These are phyloP conservation scores for Parasteatoda tepidariorum DNA, from an alignment of 1,140 invertebrate species.

Conservation along the genomic window DNA sequence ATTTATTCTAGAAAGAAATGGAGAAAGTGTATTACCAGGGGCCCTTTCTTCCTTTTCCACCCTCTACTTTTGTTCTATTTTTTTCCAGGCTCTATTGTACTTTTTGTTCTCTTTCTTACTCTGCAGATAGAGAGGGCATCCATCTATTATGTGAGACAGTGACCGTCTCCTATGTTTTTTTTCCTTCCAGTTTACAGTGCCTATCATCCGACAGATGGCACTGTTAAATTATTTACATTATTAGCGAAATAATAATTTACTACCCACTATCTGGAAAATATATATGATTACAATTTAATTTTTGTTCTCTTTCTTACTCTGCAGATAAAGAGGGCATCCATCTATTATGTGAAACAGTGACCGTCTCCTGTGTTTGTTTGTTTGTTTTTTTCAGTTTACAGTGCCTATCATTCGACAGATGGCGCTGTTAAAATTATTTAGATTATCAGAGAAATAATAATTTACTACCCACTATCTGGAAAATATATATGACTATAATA, in stretches of 20 bases:
- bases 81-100: too few species aligned
- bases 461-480: too few species aligned
- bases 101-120: too few species aligned
- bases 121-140: too few species aligned
- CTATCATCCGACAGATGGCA: conserved; percentile 23
- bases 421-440: conserved; percentile 41
- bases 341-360: conserved; percentile 47
- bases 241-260: too few species aligned
- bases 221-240: too few species aligned
- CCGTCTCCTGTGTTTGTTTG: conserved; percentile 40
- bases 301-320: too few species aligned
- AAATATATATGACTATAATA: too few species aligned
- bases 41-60: neutral
- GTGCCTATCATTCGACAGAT: conserved; percentile 5
- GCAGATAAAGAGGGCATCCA: conserved; percentile 24
- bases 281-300: too few species aligned
- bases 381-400: conserved; percentile 14
- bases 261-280: too few species aligned
- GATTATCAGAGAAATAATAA: too few species aligned
- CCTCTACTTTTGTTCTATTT: conserved; percentile 51
- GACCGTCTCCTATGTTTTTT: conserved; percentile 28
- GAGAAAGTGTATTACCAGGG: conserved; percentile 57
- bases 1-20: conserved; percentile 55
- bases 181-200: conserved; percentile 15
- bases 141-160: conserved; percentile 50